Conservation (phyloP, 2,797 vertebrate species). For the Cephalopachus bancanus region DNA sequence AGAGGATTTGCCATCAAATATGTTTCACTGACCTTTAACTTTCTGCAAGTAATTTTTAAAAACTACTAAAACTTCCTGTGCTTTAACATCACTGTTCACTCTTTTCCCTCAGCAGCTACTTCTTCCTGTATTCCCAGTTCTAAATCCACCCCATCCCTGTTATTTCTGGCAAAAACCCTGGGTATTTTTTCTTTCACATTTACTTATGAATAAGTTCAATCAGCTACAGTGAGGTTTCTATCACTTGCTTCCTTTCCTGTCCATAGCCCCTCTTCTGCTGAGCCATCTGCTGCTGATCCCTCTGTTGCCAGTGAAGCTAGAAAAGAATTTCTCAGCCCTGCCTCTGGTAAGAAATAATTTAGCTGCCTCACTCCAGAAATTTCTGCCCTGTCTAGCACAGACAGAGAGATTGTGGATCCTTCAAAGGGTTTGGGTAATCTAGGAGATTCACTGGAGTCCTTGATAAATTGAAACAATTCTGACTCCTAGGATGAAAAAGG, state of each 20-base stretch:
- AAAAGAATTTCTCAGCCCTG: background rate
- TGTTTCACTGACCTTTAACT: conserved; percentile 5
- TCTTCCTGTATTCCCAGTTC: background rate
- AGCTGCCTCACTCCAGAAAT: background rate
- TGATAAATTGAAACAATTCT: background rate
- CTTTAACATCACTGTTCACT: too few species aligned
- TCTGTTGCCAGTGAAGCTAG: background rate
- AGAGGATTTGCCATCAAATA: background rate
- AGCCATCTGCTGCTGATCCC: background rate
- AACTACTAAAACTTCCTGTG: too few species aligned
- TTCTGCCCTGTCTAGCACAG: background rate
- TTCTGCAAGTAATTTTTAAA: background rate
- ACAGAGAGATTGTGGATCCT: background rate
- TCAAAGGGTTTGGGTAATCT: background rate
- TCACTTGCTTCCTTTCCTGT: background rate
- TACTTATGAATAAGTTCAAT: conserved; percentile 19
- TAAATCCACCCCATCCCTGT: background rate
- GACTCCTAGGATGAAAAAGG: background rate
- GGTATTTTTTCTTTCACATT: background rate
- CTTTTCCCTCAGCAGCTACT: too few species aligned
- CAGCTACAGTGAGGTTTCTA: background rate
- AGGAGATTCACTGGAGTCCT: background rate
- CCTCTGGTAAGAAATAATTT: background rate
- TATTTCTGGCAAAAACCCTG: background rate
- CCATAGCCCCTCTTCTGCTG: background rate